Evolutionary conservation across 2,797 vertebrate genomes (phyloP), one percentile per base, ranked within the genome.

Genomic region (Gymnothorax javanicus): DNA sequence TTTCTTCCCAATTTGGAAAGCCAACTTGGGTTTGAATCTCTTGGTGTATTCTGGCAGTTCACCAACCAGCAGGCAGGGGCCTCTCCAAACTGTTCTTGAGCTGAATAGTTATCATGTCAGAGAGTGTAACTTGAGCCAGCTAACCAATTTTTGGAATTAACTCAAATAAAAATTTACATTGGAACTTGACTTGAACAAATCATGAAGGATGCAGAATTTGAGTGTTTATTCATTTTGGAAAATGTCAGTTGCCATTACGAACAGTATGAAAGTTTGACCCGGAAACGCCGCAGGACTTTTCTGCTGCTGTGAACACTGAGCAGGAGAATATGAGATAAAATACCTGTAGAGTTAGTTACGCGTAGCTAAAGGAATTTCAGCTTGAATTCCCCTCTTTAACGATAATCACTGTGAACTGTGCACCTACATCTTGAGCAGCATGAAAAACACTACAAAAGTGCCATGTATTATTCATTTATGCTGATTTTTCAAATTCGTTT

Each of bases 391-490:
- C 75, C 50, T 25, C 56, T 52, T 82, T 25, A 58, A 25, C 23
- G 52, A 57, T 27, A 82, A 58, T 82, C 56, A 82, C 81, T 57
- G 20, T 56, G 77, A 82, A 82, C 54, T 25, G 81, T 82, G 81
- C 4, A 2, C 11, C n/a, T 20, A 4, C 54, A 82, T 20, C 12
- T 57, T 57, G 15, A 82, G 23, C 81, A 82, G 81, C 54, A 15
- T 52, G n/a, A 11, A 9, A 25, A 57, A 17, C 6, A 52, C 75
- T 43, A n/a, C 54, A 58, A 82, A 57, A 25, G 23, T 58, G 54
- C 4, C 52, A 75, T 82, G 81, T 58, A 82, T 82, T 27, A 58
- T 13, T 57, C 57, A 33, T 81, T 81, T 64, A 3, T 43, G 20
- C 69, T 83, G 7, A 69, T 75, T 69, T 43, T 54, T 9, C 56